A percentile compares a stretch with the other conserved stretches of the same genome.
Evolutionary conservation across 2,797 vertebrate genomes (phyloP).

Genomic region (Calcarius lapponicus): DNA sequence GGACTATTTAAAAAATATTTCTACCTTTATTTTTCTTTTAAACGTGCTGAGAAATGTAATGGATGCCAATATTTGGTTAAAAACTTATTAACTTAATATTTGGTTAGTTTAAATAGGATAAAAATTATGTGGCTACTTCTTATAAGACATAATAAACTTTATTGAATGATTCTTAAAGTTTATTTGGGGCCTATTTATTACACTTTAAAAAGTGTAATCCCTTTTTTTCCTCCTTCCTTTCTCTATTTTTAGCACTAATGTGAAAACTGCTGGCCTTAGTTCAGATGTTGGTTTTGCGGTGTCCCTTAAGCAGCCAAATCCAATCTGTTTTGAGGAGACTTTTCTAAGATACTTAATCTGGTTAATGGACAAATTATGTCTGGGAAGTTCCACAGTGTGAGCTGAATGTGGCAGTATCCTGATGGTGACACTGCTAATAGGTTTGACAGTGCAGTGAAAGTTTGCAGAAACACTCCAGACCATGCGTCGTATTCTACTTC

Average conservation of each 20-base stretch:
- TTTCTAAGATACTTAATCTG: constrained; percentile 44
- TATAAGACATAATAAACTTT: neutral
- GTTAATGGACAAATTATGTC: constrained; percentile 38
- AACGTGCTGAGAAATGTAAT: neutral
- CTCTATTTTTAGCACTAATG: neutral
- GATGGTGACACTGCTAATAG: neutral
- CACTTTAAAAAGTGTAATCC: neutral
- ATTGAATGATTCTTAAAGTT: neutral
- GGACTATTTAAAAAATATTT: neutral
- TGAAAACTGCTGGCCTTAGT: neutral
- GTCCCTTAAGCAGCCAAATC: constrained; percentile 26
- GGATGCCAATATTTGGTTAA: neutral
- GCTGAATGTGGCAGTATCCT: neutral
- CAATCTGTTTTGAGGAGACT: constrained; percentile 47
- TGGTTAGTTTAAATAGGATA: neutral
- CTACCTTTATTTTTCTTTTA: neutral
- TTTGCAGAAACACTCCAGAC: neutral
- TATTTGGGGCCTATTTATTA: neutral
- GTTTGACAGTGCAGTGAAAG: neutral
- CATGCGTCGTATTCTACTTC: accelerated
- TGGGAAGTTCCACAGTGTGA: neutral
- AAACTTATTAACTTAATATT: neutral
- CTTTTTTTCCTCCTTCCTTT: neutral
- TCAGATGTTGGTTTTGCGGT: neutral
- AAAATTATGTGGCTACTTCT: neutral